These are phyloP conservation scores for Labrus mixtus DNA, from an alignment of 2,113 vertebrate species.

Conservation along the genomic window DNA sequence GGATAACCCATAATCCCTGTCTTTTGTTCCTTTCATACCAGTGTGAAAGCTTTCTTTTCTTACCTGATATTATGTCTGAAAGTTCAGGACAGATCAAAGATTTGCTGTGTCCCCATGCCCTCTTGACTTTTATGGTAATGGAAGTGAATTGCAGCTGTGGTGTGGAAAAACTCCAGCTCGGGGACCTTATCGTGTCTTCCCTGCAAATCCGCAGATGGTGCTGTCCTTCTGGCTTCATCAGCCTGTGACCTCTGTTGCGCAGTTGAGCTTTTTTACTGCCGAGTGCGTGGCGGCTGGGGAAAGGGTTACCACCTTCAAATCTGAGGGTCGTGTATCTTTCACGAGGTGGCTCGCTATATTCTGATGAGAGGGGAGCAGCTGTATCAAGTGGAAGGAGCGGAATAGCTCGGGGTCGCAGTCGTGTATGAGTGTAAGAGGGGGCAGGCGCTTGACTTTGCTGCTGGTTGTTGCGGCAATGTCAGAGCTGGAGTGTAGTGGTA, in stretches of 20 bases:
- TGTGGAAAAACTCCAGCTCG: constrained; percentile 25
- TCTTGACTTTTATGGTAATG: constrained; percentile 14
- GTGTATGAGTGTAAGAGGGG: constrained; percentile 11
- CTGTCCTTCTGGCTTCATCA: constrained; percentile 49
- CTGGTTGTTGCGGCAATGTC: not conserved
- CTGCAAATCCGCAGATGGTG: constrained; percentile 56
- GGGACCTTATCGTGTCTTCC: constrained; percentile 10
- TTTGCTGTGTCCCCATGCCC: not conserved
- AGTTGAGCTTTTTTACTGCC: constrained; percentile 43
- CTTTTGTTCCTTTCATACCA: constrained; percentile 1
- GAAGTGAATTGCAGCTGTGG: constrained; percentile 23
- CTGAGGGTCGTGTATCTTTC: constrained; percentile 23
- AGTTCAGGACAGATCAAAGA: constrained; percentile 19
- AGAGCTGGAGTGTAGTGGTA: not conserved
- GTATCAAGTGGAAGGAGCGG: constrained; percentile 14
- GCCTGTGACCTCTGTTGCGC: constrained; percentile 41
- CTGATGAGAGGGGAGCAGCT: constrained; percentile 27
- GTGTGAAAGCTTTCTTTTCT: constrained; percentile 6
- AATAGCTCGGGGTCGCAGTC: constrained; percentile 19
- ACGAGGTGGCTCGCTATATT: constrained; percentile 19
- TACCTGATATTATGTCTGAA: not conserved
- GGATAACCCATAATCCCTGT: not conserved
- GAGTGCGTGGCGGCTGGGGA: constrained; percentile 30
- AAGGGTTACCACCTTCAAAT: constrained; percentile 46
- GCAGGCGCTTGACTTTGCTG: constrained; percentile 23